These are phyloP conservation scores for Dexiosoma caninum DNA, from an alignment of 2,888 invertebrate genomes.

Conservation along the genomic window DNA sequence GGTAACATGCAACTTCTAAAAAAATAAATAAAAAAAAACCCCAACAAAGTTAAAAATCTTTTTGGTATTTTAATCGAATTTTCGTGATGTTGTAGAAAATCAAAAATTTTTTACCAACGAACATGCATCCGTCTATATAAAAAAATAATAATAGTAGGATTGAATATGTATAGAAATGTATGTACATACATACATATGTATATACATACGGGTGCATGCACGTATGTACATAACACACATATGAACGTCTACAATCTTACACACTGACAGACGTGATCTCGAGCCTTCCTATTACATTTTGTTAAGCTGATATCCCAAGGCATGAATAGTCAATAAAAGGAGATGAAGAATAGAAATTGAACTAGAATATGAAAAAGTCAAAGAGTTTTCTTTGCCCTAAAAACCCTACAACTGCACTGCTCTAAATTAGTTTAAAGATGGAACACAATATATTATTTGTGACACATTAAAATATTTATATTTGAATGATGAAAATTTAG, in stretches of 20 bases:
- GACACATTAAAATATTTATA: no score
- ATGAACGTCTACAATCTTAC: neutral
- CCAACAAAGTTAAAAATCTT: slow-evolving; percentile 48
- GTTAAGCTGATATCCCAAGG: neutral
- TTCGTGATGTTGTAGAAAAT: slow-evolving; percentile 63
- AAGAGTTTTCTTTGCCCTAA: neutral
- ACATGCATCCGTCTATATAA: slow-evolving; percentile 3
- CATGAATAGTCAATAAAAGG: slow-evolving; percentile 7
- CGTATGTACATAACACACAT: neutral
- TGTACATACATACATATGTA: neutral
- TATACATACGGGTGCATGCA: neutral
- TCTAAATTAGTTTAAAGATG: no score
- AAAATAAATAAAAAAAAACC: slow-evolving; percentile 7
- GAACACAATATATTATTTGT: no score
- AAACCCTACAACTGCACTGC: neutral
- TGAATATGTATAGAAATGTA: no score
- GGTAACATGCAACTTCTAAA: slow-evolving; percentile 41
- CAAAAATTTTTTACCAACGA: slow-evolving; percentile 44
- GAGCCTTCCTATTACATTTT: slow-evolving; percentile 25
- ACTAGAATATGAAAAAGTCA: neutral
- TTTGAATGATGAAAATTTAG: no score
- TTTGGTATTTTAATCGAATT: slow-evolving; percentile 64
- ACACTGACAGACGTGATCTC: neutral
- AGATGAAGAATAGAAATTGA: neutral
- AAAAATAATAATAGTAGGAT: slow-evolving; percentile 5